A percentile compares a stretch with the other conserved stretches of the same genome.
Conservation (phyloP, 2,888 invertebrate species). For the Terebella lapidaria region DNA sequence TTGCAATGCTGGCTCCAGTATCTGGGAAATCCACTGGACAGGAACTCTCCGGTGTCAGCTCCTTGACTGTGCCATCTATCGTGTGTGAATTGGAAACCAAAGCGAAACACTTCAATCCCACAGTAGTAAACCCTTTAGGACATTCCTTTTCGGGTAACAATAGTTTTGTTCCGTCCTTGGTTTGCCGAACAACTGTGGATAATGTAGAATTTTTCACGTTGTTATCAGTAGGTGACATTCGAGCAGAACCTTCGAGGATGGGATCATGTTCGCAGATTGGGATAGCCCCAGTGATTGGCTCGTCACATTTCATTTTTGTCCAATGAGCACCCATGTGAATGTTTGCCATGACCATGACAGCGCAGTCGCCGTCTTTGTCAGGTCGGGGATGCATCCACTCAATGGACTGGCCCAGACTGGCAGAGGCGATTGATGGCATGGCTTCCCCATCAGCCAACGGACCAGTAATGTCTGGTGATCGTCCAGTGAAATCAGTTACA, state of each 20-base stretch:
- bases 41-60: too few relatives aligned
- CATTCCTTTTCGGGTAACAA: not conserved
- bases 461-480: not conserved
- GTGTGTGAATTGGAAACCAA: too few relatives aligned
- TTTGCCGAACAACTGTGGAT: not conserved
- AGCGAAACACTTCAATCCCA: not conserved
- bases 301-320: slow-evolving; percentile 10
- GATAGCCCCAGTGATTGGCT: slow-evolving; percentile 3
- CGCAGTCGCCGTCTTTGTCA: not conserved
- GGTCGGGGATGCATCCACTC: too few relatives aligned
- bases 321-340: slow-evolving; percentile 1
- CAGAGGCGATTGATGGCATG: too few relatives aligned
- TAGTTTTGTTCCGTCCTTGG: not conserved
- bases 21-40: too few relatives aligned
- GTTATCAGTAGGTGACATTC: too few relatives aligned
- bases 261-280: slow-evolving; percentile 10
- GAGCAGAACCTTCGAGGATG: not conserved
- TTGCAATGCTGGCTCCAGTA: too few relatives aligned
- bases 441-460: too few relatives aligned
- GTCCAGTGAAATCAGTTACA: not conserved
- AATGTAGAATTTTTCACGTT: too few relatives aligned
- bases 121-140: not conserved
- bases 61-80: too few relatives aligned
- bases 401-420: too few relatives aligned
- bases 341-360: not conserved